A percentile compares a stretch with the other conserved stretches of the same genome.
phyloP scores from a whole-genome alignment of 2,113 vertebrate genomes.

The Dromas ardeola region DNA sequence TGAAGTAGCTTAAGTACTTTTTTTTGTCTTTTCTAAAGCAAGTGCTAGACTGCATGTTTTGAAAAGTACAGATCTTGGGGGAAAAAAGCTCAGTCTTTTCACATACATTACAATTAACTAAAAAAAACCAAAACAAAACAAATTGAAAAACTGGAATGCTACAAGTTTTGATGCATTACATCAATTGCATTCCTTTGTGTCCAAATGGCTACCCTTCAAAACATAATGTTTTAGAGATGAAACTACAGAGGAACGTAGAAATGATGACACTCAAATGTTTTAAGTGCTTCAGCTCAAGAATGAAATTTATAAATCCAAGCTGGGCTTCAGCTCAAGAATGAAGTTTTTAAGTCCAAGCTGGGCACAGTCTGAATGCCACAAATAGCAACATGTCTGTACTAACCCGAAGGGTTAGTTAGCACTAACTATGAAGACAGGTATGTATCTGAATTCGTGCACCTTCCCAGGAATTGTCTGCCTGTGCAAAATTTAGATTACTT shows the following conservation, averaged over 20 bases:
- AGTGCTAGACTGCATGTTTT: background rate
- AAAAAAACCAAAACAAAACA: background rate
- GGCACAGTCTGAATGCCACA: background rate
- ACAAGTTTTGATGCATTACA: background rate
- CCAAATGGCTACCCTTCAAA: background rate
- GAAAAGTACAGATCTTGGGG: background rate
- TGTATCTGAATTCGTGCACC: background rate
- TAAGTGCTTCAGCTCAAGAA: background rate
- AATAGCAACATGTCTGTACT: background rate
- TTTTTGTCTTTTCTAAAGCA: background rate
- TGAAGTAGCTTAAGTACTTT: background rate
- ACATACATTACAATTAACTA: background rate
- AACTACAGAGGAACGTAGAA: background rate
- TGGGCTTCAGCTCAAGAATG: background rate
- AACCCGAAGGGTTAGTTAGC: background rate
- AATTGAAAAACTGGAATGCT: background rate
- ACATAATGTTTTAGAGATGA: background rate
- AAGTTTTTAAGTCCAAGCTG: background rate
- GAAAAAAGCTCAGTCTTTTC: background rate
- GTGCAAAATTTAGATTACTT: background rate
- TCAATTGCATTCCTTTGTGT: background rate
- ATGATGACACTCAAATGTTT: background rate
- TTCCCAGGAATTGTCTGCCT: background rate
- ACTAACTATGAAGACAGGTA: background rate
- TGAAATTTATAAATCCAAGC: background rate